Percentiles rank a stretch among this genome's conserved stretches.
phyloP scores from a whole-genome alignment of 64 coral and sea anemone species.

The Catalaphyllia jardinei region DNA sequence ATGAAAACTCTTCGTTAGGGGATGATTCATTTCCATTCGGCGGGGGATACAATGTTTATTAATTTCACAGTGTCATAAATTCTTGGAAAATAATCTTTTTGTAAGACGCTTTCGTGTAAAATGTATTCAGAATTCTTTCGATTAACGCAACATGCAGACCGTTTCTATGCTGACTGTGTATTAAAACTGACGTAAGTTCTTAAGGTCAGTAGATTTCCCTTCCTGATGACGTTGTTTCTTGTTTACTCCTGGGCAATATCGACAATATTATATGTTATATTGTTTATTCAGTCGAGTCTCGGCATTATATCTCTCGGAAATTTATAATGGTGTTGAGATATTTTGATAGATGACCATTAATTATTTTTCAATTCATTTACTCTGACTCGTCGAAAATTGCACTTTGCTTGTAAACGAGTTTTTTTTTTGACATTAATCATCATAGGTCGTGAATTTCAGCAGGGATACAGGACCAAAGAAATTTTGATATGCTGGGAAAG shows the following conservation, averaged over 20 bases:
- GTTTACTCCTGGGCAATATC: neutral
- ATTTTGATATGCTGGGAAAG: neutral
- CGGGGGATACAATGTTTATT: neutral
- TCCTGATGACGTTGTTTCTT: slow-evolving; percentile 16
- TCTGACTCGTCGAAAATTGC: neutral
- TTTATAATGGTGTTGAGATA: neutral
- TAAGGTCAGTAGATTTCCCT: slow-evolving; percentile 2
- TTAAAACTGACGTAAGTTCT: neutral
- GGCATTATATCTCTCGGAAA: neutral
- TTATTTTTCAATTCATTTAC: no score
- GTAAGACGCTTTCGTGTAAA: neutral
- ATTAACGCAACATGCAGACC: neutral
- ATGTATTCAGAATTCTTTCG: neutral
- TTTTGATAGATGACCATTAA: neutral
- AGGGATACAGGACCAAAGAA: neutral
- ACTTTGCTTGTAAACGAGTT: neutral
- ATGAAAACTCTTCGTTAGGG: neutral
- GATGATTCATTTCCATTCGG: neutral
- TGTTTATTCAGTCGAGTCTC: neutral
- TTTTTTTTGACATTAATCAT: neutral
- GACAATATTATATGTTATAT: neutral
- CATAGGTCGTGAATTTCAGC: no score
- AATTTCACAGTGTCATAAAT: neutral
- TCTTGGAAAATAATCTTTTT: neutral
- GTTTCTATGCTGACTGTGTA: neutral